Evolutionary conservation across 2,113 vertebrate genomes (phyloP).

Genomic region (Passer domesticus): DNA sequence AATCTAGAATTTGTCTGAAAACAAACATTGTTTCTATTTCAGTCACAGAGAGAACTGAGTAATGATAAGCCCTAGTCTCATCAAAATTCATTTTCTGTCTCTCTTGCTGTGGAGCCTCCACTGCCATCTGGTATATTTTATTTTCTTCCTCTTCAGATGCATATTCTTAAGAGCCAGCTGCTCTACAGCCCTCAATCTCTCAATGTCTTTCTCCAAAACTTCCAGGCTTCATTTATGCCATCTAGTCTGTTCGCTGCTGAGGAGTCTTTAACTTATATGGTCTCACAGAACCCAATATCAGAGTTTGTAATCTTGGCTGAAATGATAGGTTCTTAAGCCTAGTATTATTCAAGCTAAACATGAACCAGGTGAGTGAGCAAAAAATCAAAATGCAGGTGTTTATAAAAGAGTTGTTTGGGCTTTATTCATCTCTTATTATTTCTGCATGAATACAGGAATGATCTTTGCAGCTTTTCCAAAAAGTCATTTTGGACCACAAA

Average conservation of each 20-base stretch:
- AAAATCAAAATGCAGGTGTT: not conserved
- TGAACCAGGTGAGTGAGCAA: not conserved
- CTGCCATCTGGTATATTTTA: conserved; percentile 62
- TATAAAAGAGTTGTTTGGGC: not conserved
- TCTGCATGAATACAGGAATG: not conserved
- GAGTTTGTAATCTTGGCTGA: not conserved
- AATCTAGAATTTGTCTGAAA: conserved; percentile 47
- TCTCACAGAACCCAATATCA: not conserved
- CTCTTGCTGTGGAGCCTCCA: conserved; percentile 25
- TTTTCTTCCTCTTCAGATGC: conserved; percentile 50
- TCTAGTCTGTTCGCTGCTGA: not conserved
- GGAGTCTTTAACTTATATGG: not conserved
- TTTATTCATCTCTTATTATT: not conserved
- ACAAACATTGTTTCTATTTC: conserved; percentile 49
- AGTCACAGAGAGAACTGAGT: conserved; percentile 14
- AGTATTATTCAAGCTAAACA: not conserved
- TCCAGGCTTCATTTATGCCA: not conserved
- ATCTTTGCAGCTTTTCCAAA: not conserved
- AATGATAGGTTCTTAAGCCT: not conserved
- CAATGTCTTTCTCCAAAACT: not conserved
- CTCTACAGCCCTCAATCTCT: not conserved
- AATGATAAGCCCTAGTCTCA: not conserved
- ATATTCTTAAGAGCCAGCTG: conserved; percentile 37
- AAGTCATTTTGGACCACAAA: not conserved
- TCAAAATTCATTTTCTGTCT: conserved; percentile 54